These are phyloP conservation scores for Drosophila pseudotalamancana DNA, from an alignment of 2,888 invertebrate genomes.

Conservation along the genomic window DNA sequence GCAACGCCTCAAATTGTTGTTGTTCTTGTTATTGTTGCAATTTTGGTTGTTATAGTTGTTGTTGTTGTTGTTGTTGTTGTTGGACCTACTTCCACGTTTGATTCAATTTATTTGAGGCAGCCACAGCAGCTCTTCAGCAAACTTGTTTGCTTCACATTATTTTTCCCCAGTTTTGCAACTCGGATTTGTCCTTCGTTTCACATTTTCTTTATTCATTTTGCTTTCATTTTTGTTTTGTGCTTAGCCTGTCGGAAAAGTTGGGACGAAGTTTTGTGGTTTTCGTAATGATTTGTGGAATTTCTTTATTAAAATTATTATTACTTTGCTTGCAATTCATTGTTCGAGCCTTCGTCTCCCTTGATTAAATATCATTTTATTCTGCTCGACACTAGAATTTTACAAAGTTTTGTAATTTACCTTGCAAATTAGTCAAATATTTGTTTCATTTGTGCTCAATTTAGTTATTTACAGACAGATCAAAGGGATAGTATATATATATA, in stretches of 20 bases:
- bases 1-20: constrained; percentile 2
- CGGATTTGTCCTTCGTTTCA: constrained; percentile 14
- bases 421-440: constrained; percentile 17
- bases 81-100: constrained; percentile 62
- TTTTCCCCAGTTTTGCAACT: constrained; percentile 16
- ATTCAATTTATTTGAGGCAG: constrained; percentile 73
- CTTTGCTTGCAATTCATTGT: constrained; percentile 29
- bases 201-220: constrained; percentile 23
- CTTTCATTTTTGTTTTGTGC: constrained; percentile 8
- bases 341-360: constrained; percentile 22
- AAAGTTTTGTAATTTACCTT: constrained; percentile 20
- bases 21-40: constrained; percentile 11
- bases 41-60: constrained; percentile 12
- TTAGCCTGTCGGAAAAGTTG: constrained; percentile 50
- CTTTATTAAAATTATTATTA: constrained; percentile 58
- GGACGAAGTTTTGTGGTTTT: constrained; percentile 55
- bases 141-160: constrained; percentile 38
- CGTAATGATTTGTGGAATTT: constrained; percentile 74
- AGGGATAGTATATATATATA: no score
- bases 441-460: neutral
- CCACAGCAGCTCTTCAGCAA: constrained; percentile 40
- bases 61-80: constrained; percentile 17
- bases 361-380: constrained; percentile 30
- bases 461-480: no score
- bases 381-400: constrained; percentile 34